These are phyloP conservation scores for Bergia puertoricense DNA, from an alignment of 92 coral and sea anemone species.

Conservation along the genomic window DNA sequence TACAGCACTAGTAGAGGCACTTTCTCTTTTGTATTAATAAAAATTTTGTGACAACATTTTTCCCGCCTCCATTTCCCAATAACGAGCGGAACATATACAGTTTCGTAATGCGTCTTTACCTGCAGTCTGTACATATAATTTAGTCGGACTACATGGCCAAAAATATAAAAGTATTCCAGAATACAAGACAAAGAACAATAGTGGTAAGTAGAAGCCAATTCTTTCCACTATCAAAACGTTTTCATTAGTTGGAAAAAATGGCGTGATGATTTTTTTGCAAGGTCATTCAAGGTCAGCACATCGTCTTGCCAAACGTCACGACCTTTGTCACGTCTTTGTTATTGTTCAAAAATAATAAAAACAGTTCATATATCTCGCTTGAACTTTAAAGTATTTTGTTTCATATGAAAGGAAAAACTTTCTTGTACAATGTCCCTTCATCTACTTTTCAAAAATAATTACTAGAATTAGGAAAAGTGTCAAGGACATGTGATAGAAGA, in stretches of 20 bases:
- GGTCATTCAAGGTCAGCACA: constrained; percentile 1
- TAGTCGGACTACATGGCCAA: not conserved
- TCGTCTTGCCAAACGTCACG: not conserved
- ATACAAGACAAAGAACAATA: not conserved
- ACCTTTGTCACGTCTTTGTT: not conserved
- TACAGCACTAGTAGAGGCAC: too few relatives aligned
- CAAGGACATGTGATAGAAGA: constrained; percentile 19
- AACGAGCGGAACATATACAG: too few relatives aligned
- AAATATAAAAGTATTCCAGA: not conserved
- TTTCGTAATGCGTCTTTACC: too few relatives aligned
- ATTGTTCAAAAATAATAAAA: too few relatives aligned
- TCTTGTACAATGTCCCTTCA: not conserved
- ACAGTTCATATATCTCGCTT: not conserved
- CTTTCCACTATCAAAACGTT: too few relatives aligned
- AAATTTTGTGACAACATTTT: too few relatives aligned
- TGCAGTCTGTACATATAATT: too few relatives aligned
- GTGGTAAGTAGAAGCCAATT: not conserved
- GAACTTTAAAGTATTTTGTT: too few relatives aligned
- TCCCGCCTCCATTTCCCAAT: too few relatives aligned
- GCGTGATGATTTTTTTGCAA: not conserved
- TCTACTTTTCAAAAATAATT: too few relatives aligned
- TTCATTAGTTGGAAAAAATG: not conserved
- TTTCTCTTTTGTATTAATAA: too few relatives aligned
- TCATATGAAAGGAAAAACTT: not conserved
- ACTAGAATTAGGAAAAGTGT: too few relatives aligned